Evolutionary conservation across 2,888 invertebrate genomes (phyloP).

Genomic region (Pyralis farinalis): DNA sequence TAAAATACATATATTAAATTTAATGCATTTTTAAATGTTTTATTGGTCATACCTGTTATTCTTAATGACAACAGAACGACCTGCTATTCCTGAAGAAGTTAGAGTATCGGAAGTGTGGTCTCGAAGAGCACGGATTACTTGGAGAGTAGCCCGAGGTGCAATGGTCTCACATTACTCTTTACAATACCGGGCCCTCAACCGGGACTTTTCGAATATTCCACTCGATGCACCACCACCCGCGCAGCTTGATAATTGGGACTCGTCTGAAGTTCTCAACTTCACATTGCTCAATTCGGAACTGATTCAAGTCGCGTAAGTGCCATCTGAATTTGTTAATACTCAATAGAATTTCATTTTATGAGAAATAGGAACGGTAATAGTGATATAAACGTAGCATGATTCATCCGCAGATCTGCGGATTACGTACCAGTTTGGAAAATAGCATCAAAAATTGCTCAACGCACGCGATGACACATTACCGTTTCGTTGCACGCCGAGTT

Average conservation of each 20-base stretch:
- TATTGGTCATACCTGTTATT: no score
- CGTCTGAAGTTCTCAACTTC: slow-evolving; percentile 62
- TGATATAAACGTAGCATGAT: no score
- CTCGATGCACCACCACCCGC: slow-evolving; percentile 61
- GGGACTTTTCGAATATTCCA: slow-evolving; percentile 51
- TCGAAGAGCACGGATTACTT: slow-evolving; percentile 63
- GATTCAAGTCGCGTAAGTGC: slow-evolving; percentile 70
- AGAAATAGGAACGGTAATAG: no score
- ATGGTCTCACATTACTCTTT: slow-evolving; percentile 68
- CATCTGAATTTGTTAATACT: no score
- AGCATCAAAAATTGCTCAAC: no score
- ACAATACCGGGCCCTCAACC: slow-evolving; percentile 59
- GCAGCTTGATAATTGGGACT: slow-evolving; percentile 63
- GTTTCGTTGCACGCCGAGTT: no score
- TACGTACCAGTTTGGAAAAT: no score
- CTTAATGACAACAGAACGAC: slow-evolving; percentile 50
- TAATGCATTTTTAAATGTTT: no score
- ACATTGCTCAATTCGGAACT: slow-evolving; percentile 68
- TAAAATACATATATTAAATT: no score
- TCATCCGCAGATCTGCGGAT: no score
- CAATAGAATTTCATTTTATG: no score
- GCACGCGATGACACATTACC: no score
- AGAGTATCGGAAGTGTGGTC: slow-evolving; percentile 73
- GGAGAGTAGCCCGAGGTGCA: slow-evolving; percentile 63
- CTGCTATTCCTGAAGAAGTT: slow-evolving; percentile 67